A percentile compares a stretch with the other conserved stretches of the same genome.
These are phyloP conservation scores for Alfaro cultratus DNA, from an alignment of 2,797 vertebrate genomes.

Conservation along the genomic window DNA sequence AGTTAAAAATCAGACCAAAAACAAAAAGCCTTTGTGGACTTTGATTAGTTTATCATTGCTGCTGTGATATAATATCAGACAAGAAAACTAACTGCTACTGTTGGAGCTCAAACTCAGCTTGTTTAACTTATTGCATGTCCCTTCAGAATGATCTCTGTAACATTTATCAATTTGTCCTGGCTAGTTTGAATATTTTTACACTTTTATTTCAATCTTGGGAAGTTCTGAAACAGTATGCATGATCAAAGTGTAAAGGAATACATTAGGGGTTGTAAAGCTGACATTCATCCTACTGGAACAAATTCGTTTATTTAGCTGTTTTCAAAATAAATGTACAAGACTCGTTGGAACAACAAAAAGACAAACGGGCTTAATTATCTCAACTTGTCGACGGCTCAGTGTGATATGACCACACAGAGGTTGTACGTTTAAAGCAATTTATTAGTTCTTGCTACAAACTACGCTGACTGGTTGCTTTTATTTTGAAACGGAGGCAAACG, in stretches of 20 bases:
- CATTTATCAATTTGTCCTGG: not conserved
- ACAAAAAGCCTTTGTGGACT: not conserved
- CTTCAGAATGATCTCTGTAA: not conserved
- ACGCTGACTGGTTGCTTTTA: not conserved
- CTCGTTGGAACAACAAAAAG: not conserved
- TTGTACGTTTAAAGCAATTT: not conserved
- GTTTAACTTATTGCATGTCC: not conserved
- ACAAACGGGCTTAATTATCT: not conserved
- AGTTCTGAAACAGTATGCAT: not conserved
- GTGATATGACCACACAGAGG: not conserved
- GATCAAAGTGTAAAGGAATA: not conserved
- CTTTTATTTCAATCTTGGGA: not conserved
- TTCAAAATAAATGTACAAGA: not conserved
- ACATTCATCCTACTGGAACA: not conserved
- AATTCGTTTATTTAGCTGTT: not conserved
- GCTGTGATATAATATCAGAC: not conserved
- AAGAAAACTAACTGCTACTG: not conserved
- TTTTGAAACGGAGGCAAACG: not conserved
- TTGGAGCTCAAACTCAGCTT: too few species aligned
- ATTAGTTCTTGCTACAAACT: not conserved
- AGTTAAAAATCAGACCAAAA: not conserved
- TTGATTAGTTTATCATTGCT: not conserved
- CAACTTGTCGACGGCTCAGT: not conserved
- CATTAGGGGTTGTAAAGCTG: not conserved
- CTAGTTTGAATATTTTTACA: not conserved